Evolutionary conservation across 2,113 vertebrate genomes (phyloP).

Genomic region (Odontesthes bonariensis): DNA sequence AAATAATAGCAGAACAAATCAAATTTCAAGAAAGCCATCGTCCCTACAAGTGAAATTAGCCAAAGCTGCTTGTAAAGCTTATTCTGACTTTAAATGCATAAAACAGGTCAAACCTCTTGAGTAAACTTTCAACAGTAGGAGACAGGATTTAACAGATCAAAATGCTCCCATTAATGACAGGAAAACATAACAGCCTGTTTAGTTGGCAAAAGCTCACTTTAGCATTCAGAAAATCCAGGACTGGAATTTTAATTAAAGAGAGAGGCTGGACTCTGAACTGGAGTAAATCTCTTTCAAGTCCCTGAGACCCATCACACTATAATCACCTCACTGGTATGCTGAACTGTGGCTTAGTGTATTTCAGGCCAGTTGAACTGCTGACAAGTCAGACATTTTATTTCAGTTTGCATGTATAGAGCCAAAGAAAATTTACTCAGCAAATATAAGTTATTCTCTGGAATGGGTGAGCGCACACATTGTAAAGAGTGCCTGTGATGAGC

Average conservation of each 20-base stretch:
- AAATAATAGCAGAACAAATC: constrained; percentile 27
- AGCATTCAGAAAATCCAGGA: constrained; percentile 21
- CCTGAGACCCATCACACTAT: constrained; percentile 41
- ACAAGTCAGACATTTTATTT: constrained; percentile 5
- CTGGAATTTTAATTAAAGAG: constrained; percentile 40
- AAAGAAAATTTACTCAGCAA: constrained; percentile 13
- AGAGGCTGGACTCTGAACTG: constrained; percentile 44
- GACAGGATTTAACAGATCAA: neutral
- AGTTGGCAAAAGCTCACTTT: neutral
- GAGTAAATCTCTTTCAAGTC: constrained; percentile 40
- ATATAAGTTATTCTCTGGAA: constrained; percentile 7
- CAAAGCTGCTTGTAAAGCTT: constrained; percentile 12
- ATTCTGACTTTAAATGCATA: constrained; percentile 19
- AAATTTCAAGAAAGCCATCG: neutral
- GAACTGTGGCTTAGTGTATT: constrained; percentile 9
- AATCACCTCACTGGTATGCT: constrained; percentile 29
- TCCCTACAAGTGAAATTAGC: constrained; percentile 8
- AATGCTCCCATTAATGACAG: neutral
- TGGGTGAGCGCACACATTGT: neutral
- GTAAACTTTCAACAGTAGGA: neutral
- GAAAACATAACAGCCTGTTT: neutral
- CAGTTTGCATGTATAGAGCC: neutral
- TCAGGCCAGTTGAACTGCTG: constrained; percentile 6
- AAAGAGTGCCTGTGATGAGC: neutral
- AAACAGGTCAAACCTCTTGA: neutral